Evolutionary conservation across 2,113 vertebrate genomes (phyloP).

Genomic region (Arothron firmamentum): DNA sequence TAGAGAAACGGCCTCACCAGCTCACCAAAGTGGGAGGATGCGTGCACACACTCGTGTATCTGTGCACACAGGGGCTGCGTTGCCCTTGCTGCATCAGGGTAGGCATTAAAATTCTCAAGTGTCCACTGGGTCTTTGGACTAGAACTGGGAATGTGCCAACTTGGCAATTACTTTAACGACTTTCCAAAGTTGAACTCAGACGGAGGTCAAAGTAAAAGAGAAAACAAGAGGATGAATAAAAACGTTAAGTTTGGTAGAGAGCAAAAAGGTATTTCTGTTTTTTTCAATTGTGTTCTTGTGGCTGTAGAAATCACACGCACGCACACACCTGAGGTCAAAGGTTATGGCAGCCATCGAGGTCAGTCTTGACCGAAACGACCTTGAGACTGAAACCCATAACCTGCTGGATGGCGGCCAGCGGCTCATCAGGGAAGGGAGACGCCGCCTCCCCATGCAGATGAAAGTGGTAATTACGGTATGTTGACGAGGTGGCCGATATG

Average conservation of each 20-base stretch:
- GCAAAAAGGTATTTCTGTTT: not conserved
- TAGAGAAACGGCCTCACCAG: too few species aligned
- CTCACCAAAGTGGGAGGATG: not conserved
- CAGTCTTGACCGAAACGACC: conserved; percentile 27
- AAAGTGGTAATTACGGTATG: conserved; percentile 68
- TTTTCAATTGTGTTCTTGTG: not conserved
- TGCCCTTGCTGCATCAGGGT: conserved; percentile 55
- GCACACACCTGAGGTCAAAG: conserved; percentile 6
- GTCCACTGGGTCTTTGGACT: conserved; percentile 52
- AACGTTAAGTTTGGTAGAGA: conserved; percentile 19
- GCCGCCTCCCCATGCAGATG: conserved; percentile 55
- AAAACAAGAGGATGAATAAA: conserved; percentile 37
- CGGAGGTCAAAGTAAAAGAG: conserved; percentile 48
- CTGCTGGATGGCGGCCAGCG: conserved; percentile 32
- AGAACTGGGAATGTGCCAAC: conserved; percentile 66
- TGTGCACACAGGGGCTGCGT: conserved; percentile 38
- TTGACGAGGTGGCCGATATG: conserved; percentile 71
- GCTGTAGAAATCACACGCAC: not conserved
- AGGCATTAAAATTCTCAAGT: conserved; percentile 71
- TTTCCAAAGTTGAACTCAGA: conserved; percentile 51
- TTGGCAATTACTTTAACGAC: conserved; percentile 72
- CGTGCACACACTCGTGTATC: conserved; percentile 4
- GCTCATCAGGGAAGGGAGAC: conserved; percentile 38
- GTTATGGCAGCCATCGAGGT: not conserved
- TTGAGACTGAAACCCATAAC: conserved; percentile 43